Base-by-base conservation (phyloP, 2,888 invertebrate species). In the Anthoptus insignis region DNA sequence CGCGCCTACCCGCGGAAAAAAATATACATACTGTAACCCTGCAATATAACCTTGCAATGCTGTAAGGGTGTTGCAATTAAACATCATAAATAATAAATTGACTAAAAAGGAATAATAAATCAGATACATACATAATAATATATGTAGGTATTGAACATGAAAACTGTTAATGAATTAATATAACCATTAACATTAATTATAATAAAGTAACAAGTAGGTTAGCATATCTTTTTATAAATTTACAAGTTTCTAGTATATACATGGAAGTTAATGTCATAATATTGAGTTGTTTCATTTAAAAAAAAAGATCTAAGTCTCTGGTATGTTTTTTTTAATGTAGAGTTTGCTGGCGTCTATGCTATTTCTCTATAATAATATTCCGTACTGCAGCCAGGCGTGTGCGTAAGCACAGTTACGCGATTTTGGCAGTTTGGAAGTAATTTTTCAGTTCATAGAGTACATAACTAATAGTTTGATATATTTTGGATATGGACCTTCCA, bases 401-500 rank as follows among this genome's bases (percentile, higher is more conserved):
- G 37, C 53, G 27, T 54, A 54, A 34, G n/a, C 37, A 54, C n/a
- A n/a, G n/a, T 21, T 54, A 54, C n/a, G 54, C 11, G 39, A 0
- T 54, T 54, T 22, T 37, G 22, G 54, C 37, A 14, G 37, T 54
- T 21, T 34, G 16, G 11, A 21, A 11, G 29, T 53, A 13, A 8
- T 19, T 53, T 54, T 54, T 54, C 3, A 54, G 8, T 22, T 54
- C 54, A 47, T 47, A 37, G 14, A 42, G 27, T 7, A 42, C 56
- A 42, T 57, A 57, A 7, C 13, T 42, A 19, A 57, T 57, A 27
- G 13, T 9, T 42, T 5, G 11, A 16, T 13, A 29, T 27, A 14
- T 9, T 32, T 47, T 21, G 45, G n/a, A 47, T 47, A 22, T 58
- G 57, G 0, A 29, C 11, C 47, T 45, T 58, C 57, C 57, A 58